A percentile compares a stretch with the other conserved stretches of the same genome.
Evolutionary conservation across 2,888 invertebrate species (phyloP).

Genomic region (Cremastinae sp.): DNA sequence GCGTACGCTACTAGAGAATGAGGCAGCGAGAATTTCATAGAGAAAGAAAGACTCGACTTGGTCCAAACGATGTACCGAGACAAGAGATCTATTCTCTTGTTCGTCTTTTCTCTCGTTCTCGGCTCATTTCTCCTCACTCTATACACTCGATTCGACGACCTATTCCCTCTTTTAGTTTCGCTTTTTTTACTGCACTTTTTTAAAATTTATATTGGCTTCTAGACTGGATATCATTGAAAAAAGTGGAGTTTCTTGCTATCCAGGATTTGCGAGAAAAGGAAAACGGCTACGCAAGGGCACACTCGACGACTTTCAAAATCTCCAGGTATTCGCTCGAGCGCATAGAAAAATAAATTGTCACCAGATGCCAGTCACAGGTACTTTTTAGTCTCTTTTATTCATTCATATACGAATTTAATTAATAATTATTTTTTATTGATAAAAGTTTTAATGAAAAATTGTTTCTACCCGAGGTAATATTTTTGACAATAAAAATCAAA

Average conservation of each 20-base stretch:
- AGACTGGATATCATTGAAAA: conserved; percentile 50
- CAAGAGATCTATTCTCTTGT: conserved; percentile 21
- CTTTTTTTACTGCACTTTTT: too few species aligned
- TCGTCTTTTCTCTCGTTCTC: conserved; percentile 14
- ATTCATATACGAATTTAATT: too few species aligned
- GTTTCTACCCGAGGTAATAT: too few species aligned
- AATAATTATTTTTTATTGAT: too few species aligned
- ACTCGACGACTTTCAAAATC: neutral
- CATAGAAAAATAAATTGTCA: neutral
- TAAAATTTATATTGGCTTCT: neutral
- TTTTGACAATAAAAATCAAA: neutral
- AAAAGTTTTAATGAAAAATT: too few species aligned
- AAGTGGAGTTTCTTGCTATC: conserved; percentile 51
- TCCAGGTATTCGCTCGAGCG: too few species aligned
- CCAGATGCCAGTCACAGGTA: too few species aligned
- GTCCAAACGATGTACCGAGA: conserved; percentile 32
- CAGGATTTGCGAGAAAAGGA: conserved; percentile 10
- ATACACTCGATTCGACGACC: conserved; percentile 30
- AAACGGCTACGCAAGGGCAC: neutral
- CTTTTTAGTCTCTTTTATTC: too few species aligned
- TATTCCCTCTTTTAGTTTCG: too few species aligned
- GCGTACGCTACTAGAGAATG: conserved; percentile 38
- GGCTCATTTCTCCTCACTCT: conserved; percentile 13
- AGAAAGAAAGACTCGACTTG: conserved; percentile 17
- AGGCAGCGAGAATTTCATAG: conserved; percentile 14